These are phyloP conservation scores for Herpetotheres cachinnans DNA, from an alignment of 2,113 vertebrate species.

Conservation along the genomic window DNA sequence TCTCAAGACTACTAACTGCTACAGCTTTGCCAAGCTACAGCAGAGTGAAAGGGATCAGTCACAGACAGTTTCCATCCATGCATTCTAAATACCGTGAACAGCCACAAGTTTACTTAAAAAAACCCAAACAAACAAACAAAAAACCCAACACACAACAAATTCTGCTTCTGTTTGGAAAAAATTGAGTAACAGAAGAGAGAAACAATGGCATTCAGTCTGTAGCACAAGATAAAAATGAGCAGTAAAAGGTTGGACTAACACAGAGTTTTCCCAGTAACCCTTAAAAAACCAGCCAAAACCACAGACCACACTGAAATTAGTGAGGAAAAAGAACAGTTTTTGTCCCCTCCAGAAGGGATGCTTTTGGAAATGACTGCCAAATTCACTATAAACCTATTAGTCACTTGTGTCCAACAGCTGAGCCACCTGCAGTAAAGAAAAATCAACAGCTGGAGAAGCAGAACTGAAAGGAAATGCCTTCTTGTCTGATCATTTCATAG, in stretches of 20 bases:
- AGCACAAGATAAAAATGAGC: not conserved
- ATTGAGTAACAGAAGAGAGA: not conserved
- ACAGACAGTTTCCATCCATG: not conserved
- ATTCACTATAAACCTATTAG: not conserved
- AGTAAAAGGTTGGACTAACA: not conserved
- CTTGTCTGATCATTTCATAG: not conserved
- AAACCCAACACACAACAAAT: not conserved
- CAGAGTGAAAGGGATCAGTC: not conserved
- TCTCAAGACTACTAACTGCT: not conserved
- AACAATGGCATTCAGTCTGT: not conserved
- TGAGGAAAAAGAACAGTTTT: not conserved
- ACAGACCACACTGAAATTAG: not conserved
- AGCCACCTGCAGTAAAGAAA: not conserved
- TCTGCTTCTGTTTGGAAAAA: not conserved
- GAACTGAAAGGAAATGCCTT: slow-evolving; percentile 25
- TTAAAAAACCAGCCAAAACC: not conserved
- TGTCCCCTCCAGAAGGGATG: not conserved
- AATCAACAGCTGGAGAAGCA: not conserved
- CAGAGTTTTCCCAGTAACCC: not conserved
- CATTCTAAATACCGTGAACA: not conserved
- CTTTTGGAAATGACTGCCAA: not conserved
- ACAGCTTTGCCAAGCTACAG: not conserved
- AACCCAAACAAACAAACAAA: not conserved
- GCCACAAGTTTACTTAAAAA: not conserved
- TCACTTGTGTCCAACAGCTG: not conserved